Base-by-base conservation (phyloP, 2,888 invertebrate genomes). In the Phragmatobia fuliginosa region DNA sequence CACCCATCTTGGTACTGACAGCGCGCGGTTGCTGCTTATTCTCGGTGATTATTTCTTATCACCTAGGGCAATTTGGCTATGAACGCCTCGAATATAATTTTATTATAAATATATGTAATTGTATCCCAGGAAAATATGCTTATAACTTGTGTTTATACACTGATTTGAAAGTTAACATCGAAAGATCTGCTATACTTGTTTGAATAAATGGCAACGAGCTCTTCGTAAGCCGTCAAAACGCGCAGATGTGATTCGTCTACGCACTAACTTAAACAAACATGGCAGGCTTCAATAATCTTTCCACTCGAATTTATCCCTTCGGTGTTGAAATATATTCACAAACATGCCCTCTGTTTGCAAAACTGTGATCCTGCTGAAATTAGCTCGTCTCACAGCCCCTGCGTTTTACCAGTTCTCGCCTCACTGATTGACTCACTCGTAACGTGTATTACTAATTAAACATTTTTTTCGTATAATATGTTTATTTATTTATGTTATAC, bases 331-430 rank as follows among this genome's bases (percentile, higher is more conserved):
- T 81, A 77, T 75, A 78, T 77, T 77, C 84, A 80, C 81, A 83
- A 78, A 81, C 81, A 80, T 73, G 71, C 74, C 77, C 79, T 72
- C 69, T 82, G 80, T 83, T 84, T 84, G 81, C 75, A 63, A 75
- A 79, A 69, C 82, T 80, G 81, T 83, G 83, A 84, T 84, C 82
- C 82, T 83, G 74, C 81, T 82, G 76, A 83, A 85, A 86, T 86
- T 85, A 85, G 84, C 81, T 71, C 78, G 76, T 75, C 76, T 77
- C 78, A 75, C 82, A 74, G 70, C 83, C 83, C 82, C 75, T 64
- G 68, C 36, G 77, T 78, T 82, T 68, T 74, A 74, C 71, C 72
- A 77, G 78, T 78, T 76, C 67, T 74, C 78, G 77, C 76, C 56
- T 73, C 71, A 61, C 33, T 69, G 78, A 78, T 77, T 81, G 75